Evolutionary conservation across 2,888 invertebrate species (phyloP).

Genomic region (Drosophila longiperda): DNA sequence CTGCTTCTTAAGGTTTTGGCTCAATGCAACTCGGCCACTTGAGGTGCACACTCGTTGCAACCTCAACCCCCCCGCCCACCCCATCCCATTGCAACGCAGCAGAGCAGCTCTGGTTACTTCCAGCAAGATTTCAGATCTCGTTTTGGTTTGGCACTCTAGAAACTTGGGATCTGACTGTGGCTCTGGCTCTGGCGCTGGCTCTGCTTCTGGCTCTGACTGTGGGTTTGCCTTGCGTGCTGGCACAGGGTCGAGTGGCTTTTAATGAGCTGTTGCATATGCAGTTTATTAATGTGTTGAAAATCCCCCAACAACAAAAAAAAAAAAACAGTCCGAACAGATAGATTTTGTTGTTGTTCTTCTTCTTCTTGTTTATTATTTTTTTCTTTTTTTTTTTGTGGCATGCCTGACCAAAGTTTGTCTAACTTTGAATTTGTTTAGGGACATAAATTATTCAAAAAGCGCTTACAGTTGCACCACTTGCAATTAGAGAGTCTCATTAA

Average conservation of each 20-base stretch:
- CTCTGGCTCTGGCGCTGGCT: neutral
- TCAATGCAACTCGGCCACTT: conserved; percentile 57
- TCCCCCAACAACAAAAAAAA: conserved; percentile 28
- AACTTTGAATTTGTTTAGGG: conserved; percentile 51
- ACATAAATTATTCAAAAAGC: conserved; percentile 45
- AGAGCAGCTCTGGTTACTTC: neutral
- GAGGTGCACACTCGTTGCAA: conserved; percentile 37
- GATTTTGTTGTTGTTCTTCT: conserved; percentile 9
- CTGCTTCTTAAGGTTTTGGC: conserved; percentile 38
- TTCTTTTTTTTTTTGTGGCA: conserved; percentile 13
- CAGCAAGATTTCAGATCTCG: conserved; percentile 40
- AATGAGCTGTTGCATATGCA: conserved; percentile 80
- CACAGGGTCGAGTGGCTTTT: conserved; percentile 73
- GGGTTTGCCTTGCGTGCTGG: conserved; percentile 55
- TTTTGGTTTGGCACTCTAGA: conserved; percentile 24
- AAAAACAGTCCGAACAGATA: conserved; percentile 8
- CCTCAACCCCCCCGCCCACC: too few species aligned
- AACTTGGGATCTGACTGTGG: conserved; percentile 2
- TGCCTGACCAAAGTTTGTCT: conserved; percentile 58
- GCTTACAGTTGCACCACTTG: conserved; percentile 32
- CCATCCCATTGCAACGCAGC: conserved; percentile 1
- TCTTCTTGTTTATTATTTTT: neutral
- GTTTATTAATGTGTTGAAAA: conserved; percentile 79
- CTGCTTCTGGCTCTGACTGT: conserved; percentile 9
- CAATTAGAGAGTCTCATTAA: conserved; percentile 46